Evolutionary conservation across 2,888 invertebrate species (phyloP).

Genomic region (Dasypogon diadema): DNA sequence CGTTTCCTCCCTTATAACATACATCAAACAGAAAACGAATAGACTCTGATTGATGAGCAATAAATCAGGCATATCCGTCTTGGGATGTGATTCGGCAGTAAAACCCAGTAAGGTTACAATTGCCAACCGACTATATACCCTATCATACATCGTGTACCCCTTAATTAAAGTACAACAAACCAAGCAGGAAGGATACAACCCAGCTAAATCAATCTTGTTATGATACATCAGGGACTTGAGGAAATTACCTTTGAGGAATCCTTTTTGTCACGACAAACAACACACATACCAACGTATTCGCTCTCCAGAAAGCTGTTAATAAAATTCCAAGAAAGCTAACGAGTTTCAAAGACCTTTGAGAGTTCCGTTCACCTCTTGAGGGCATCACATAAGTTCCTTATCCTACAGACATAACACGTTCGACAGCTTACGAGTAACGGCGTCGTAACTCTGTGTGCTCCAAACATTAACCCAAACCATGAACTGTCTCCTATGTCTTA

Average conservation of each 20-base stretch:
- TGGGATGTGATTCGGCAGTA: not conserved
- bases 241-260: not conserved
- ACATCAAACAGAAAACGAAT: no score
- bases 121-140: no score
- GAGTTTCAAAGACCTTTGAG: slow-evolving; percentile 18
- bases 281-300: not conserved
- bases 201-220: not conserved
- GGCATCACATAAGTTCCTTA: slow-evolving; percentile 1
- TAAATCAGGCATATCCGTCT: not conserved
- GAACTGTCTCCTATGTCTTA: slow-evolving; percentile 48
- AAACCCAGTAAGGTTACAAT: not conserved
- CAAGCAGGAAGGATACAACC: no score
- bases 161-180: no score
- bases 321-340: not conserved
- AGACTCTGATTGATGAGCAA: no score
- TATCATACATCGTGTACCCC: no score
- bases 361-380: not conserved
- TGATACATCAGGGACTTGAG: not conserved
- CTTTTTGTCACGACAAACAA: not conserved
- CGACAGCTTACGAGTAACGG: slow-evolving; percentile 31
- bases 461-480: slow-evolving; percentile 35
- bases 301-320: not conserved
- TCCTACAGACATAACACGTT: slow-evolving; percentile 29
- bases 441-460: slow-evolving; percentile 38
- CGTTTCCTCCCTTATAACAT: no score